phyloP scores from a whole-genome alignment of 2,797 vertebrate species.

The Petrocephalus sullivani region DNA sequence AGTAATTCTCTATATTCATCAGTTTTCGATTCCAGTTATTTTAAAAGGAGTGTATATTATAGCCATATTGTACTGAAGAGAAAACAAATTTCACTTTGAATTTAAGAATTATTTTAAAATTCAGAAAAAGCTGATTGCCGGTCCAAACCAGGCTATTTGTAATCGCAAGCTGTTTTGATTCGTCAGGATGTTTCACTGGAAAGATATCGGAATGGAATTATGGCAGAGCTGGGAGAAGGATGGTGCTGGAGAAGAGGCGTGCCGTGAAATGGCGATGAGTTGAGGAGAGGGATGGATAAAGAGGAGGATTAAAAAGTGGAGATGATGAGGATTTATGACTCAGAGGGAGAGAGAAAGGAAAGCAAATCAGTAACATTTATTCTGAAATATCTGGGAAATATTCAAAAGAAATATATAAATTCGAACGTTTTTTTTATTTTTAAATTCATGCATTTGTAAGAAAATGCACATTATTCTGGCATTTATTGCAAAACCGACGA shows the following conservation, averaged over 20 bases:
- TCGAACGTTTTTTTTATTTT: neutral
- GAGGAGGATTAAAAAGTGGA: conserved; percentile 10
- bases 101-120: neutral
- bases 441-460: neutral
- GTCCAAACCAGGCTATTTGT: neutral
- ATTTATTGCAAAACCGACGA: neutral
- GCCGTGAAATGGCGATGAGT: neutral
- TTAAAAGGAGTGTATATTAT: neutral
- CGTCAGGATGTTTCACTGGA: neutral
- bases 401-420: neutral
- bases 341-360: neutral
- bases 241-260: neutral
- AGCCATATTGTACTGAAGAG: neutral
- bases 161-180: neutral
- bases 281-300: neutral
- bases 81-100: neutral
- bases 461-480: neutral
- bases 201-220: neutral
- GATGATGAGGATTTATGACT: neutral
- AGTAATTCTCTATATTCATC: neutral
- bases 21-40: neutral
- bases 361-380: neutral
- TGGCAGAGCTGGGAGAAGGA: neutral
- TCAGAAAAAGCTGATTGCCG: neutral
- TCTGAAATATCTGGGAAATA: neutral